Percentiles rank a stretch among this genome's conserved stretches.
phyloP scores from a whole-genome alignment of 2,113 vertebrate species.

The Axis porcinus region DNA sequence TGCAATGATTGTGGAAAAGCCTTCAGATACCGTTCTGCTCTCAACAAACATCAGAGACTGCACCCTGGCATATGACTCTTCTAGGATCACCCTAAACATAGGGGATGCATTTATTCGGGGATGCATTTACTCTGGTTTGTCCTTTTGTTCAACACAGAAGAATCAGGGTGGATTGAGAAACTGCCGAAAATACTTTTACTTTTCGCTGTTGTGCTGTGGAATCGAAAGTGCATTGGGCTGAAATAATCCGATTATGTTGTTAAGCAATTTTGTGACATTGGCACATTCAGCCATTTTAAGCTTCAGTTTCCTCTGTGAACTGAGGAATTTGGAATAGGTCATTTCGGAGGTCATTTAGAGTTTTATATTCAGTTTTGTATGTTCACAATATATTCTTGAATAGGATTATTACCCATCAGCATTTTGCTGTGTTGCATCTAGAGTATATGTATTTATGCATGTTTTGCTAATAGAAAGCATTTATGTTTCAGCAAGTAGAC shows the following conservation, averaged over 20 bases:
- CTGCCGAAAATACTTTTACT: background rate
- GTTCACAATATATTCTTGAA: slow-evolving; percentile 19
- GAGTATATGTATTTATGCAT: slow-evolving; percentile 45
- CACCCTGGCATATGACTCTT: slow-evolving; percentile 44
- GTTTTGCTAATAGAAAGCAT: slow-evolving; percentile 26
- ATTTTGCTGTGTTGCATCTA: background rate
- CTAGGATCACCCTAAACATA: background rate
- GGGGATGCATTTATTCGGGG: background rate
- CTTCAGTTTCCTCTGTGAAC: slow-evolving; percentile 16
- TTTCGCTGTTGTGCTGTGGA: background rate
- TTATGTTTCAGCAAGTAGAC: background rate
- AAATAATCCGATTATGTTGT: background rate
- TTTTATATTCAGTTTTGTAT: slow-evolving; percentile 47
- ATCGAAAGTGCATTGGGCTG: background rate
- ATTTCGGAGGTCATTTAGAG: background rate
- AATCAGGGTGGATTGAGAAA: background rate
- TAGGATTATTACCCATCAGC: background rate
- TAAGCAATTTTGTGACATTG: background rate
- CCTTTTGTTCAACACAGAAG: background rate
- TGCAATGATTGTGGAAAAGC: slow-evolving; percentile 63
- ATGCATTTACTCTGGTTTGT: background rate
- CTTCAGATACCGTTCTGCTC: slow-evolving; percentile 57
- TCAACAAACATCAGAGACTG: slow-evolving; percentile 64
- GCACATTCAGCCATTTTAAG: background rate
- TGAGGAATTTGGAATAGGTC: background rate